Evolutionary conservation across 2,113 vertebrate genomes (phyloP), one percentile per base, ranked within the genome.

Genomic region (Ginglymostoma cirratum): DNA sequence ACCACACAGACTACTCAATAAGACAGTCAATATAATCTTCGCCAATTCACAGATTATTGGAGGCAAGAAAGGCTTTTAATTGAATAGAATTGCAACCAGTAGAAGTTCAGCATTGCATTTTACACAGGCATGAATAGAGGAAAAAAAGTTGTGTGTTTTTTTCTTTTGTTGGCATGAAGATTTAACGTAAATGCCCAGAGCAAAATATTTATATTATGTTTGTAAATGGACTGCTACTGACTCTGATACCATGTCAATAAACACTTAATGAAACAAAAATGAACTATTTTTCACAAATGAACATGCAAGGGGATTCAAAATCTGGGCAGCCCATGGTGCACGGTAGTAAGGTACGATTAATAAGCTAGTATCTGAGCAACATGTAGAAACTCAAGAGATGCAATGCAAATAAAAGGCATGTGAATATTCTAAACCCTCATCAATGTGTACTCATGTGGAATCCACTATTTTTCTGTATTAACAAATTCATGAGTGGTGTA

Each of bases 391-490:
- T 38, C 34, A 66, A n/a, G 61, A 93, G 89, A 67, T n/a, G 61
- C 34, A 92, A 92, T 92, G 89, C 89, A 92, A n/a, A 65, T 92
- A 65, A 61, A 90, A 66, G 89, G 12, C 86, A 61, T 89, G 14
- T 89, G 52, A 61, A 90, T 65, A 30, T 66, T 93, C 61, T 6
- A 93, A n/a, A 6, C 61, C 66, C n/a, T 17, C n/a, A 93, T n/a
- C 65, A n/a, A 0, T 38, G 85, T 87, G 34, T 93, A 67, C 66
- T 66, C 66, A 67, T 92, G 30, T 92, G 19, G 6, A 15, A 21
- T 38, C 66, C 66, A 0, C 5, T 38, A 6, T 38, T 93, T 93
- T n/a, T 6, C 30, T 2, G 30, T 67, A 67, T 42, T 93, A 66
- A 93, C 34, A 93, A 93, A 38, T 93, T 93, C 89, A 93, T 93